phyloP scores from a whole-genome alignment of 1,140 invertebrate species.

The Macrotrachela quadricornifera region DNA sequence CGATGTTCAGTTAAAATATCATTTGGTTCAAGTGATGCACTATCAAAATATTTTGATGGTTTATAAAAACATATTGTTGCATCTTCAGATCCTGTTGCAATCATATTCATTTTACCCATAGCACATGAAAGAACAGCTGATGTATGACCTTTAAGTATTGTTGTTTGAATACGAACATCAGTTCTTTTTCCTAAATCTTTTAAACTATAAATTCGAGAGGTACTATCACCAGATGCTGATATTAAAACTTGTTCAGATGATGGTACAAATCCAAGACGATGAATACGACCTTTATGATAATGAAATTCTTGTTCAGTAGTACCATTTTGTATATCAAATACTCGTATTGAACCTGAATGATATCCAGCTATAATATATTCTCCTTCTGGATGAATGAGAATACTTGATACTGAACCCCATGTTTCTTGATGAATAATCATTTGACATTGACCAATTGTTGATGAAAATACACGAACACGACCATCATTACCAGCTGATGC shows the following conservation, averaged over 20 bases:
- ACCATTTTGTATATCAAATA: constrained; percentile 19
- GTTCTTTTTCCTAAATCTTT: background rate
- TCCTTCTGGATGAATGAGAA: constrained; percentile 15
- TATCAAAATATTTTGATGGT: background rate
- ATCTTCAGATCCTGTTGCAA: constrained; percentile 17
- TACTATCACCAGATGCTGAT: constrained; percentile 17
- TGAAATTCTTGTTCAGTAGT: constrained; percentile 6
- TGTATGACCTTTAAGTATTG: constrained; percentile 6
- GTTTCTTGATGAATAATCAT: constrained; percentile 13
- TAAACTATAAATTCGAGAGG: constrained; percentile 12
- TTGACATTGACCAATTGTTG: constrained; percentile 18
- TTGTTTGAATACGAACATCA: constrained; percentile 1
- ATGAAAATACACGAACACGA: constrained; percentile 21
- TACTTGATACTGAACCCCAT: constrained; percentile 15
- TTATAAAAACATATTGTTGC: constrained; percentile 16
- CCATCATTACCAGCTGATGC: background rate
- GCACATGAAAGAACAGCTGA: constrained; percentile 15
- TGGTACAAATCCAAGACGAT: constrained; percentile 15
- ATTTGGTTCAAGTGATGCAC: constrained; percentile 7
- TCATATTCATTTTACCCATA: constrained; percentile 10
- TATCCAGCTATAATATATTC: constrained; percentile 19
- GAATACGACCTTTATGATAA: constrained; percentile 13
- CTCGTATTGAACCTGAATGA: constrained; percentile 18
- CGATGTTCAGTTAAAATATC: constrained; percentile 13
- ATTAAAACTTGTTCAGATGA: constrained; percentile 11